These are phyloP conservation scores for Sebastes melanostomus DNA, from an alignment of 2,797 vertebrate species.

Conservation along the genomic window DNA sequence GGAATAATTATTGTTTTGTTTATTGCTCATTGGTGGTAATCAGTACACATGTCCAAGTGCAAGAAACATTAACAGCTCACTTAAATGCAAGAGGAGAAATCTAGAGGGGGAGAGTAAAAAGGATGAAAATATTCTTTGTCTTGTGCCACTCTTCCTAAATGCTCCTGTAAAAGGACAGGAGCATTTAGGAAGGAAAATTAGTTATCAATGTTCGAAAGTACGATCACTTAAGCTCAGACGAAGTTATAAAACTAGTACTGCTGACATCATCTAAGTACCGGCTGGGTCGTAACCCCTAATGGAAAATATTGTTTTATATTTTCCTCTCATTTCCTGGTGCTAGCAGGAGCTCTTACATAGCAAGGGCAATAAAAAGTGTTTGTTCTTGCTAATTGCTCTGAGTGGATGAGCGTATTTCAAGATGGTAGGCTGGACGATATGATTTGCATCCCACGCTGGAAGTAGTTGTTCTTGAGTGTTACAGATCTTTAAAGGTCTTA, in stretches of 20 bases:
- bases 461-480: slow-evolving; percentile 75
- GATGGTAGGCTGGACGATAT: slow-evolving; percentile 72
- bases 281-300: slow-evolving; percentile 35
- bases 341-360: slow-evolving; percentile 66
- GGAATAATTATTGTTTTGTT: slow-evolving; percentile 3
- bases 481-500: not conserved
- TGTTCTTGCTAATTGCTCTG: slow-evolving; percentile 80
- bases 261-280: slow-evolving; percentile 45
- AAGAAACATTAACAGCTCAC: slow-evolving; percentile 23
- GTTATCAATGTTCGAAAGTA: slow-evolving; percentile 6
- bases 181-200: not conserved
- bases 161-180: not conserved
- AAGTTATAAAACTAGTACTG: slow-evolving; percentile 31
- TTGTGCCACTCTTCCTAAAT: not conserved
- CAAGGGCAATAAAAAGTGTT: slow-evolving; percentile 64
- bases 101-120: not conserved
- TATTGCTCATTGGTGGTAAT: slow-evolving; percentile 11
- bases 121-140: slow-evolving; percentile 5
- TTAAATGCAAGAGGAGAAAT: slow-evolving; percentile 9
- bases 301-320: slow-evolving; percentile 54
- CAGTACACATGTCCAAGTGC: slow-evolving; percentile 6
- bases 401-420: slow-evolving; percentile 59
- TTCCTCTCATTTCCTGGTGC: slow-evolving; percentile 51
- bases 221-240: slow-evolving; percentile 8
- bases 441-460: slow-evolving; percentile 81